Base-by-base conservation (phyloP, 1,140 invertebrate genomes). In the Conus ventricosus region DNA sequence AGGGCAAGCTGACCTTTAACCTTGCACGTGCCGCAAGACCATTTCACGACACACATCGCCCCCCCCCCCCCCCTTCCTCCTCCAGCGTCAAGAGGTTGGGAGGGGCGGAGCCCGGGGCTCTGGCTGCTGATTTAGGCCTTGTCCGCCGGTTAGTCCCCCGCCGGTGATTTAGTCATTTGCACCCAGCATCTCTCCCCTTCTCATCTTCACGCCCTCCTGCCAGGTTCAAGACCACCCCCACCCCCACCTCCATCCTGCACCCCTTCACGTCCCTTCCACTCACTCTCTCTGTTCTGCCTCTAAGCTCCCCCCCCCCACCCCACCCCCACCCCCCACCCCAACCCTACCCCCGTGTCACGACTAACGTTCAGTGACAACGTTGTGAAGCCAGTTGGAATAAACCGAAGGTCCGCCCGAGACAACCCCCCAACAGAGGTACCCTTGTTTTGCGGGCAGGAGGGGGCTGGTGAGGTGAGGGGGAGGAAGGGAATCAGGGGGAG, bases 131-230 rank as follows among this genome's bases (percentile, higher is more conserved):
- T 60, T 60, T 11, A 15, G 15, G 57, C 57, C 57, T 15, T 60
- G 57, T 60, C 57, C 57, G 8, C 8, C 15, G 57, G 15, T 60
- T 60, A 11, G 15, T 8, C 15, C 57, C 57, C 15, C 15, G 78
- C 25, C 78, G 7, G 81, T 83, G 81, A 83, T 83, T 83, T 83
- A 83, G 53, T 83, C 53, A 83, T 54, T 54, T 83, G n/a, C 81
- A 57, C 81, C 53, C 51, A 51, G 17, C 81, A 83, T 17, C 53
- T 27, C 15, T 6, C 5, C 13, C 20, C 8, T 39, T 39, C 39
- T 60, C 57, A 60, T 15, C 57, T 60, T 60, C 57, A 60, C 57
- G 57, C 57, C 57, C 57, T 60, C 39, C 39, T 39, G 39, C 39
- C 57, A 60, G 57, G 57, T 60, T 60, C 57, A 60, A 60, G 57